These are phyloP conservation scores for Pectinophora gossypiella DNA, from an alignment of 1,140 invertebrate genomes.

Conservation along the genomic window DNA sequence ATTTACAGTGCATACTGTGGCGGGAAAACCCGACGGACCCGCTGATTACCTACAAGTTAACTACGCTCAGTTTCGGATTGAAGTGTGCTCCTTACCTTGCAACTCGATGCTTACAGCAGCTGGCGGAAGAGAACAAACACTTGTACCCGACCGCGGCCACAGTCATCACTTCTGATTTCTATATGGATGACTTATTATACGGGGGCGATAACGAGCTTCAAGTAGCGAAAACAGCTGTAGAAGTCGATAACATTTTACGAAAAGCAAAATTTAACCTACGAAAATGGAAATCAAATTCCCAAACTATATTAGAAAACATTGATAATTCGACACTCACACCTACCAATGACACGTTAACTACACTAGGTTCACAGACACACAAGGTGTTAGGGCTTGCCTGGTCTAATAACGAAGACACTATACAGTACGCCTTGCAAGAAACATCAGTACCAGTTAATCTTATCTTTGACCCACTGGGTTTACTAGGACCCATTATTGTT, in stretches of 20 bases:
- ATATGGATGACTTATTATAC: background rate
- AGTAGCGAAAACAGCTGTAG: constrained; percentile 1
- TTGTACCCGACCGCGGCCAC: background rate
- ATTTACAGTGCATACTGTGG: constrained; percentile 39
- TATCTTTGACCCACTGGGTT: background rate
- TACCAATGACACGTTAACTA: background rate
- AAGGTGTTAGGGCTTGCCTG: background rate
- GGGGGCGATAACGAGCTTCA: background rate
- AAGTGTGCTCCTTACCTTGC: constrained; percentile 12
- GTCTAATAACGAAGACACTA: background rate
- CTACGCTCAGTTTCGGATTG: constrained; percentile 27
- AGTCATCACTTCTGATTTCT: background rate
- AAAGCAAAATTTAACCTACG: constrained; percentile 7
- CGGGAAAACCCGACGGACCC: constrained; percentile 13
- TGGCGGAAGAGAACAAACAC: background rate
- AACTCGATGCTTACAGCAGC: constrained; percentile 6
- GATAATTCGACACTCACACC: background rate
- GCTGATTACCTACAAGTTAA: constrained; percentile 24
- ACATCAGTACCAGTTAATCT: background rate
- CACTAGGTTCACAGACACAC: background rate
- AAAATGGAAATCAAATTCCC: constrained; percentile 14
- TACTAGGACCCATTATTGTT: background rate
- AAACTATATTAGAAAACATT: background rate
- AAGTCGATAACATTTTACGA: background rate
- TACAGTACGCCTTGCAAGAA: background rate